Evolutionary conservation across 2,797 vertebrate genomes (phyloP).

Genomic region (Fistularia tabacaria): DNA sequence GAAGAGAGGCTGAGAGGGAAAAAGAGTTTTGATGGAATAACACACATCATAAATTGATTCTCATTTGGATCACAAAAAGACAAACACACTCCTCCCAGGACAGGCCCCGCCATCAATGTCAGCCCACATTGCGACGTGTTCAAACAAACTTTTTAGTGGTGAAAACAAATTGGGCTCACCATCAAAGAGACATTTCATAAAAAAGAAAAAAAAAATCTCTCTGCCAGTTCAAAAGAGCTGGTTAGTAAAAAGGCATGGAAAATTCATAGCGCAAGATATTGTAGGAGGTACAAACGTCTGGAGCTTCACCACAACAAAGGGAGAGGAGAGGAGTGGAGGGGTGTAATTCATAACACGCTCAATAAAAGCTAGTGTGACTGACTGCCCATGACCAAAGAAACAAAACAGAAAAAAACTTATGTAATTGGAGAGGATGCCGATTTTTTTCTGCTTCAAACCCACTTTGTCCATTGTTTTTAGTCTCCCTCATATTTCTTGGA

Average conservation of each 20-base stretch:
- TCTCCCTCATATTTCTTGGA: slow-evolving; percentile 52
- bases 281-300: slow-evolving; percentile 66
- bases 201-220: slow-evolving; percentile 62
- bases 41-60: slow-evolving; percentile 10
- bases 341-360: slow-evolving; percentile 73
- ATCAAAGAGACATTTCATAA: slow-evolving; percentile 70
- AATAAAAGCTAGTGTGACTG: slow-evolving; percentile 70
- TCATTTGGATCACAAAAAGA: slow-evolving; percentile 7
- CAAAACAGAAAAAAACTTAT: slow-evolving; percentile 60
- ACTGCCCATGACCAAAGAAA: slow-evolving; percentile 71
- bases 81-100: slow-evolving; percentile 37
- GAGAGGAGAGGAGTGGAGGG: slow-evolving; percentile 60
- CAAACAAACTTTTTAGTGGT: slow-evolving; percentile 63
- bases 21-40: not conserved
- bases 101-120: slow-evolving; percentile 27
- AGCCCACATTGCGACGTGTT: slow-evolving; percentile 44
- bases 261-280: slow-evolving; percentile 65
- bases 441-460: slow-evolving; percentile 51
- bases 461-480: slow-evolving; percentile 42
- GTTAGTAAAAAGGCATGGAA: slow-evolving; percentile 66
- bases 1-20: slow-evolving; percentile 3
- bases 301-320: slow-evolving; percentile 71
- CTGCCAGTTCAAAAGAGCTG: slow-evolving; percentile 63
- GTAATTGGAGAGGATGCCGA: slow-evolving; percentile 67
- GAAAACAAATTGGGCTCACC: slow-evolving; percentile 71